These are phyloP conservation scores for Salminus brasiliensis DNA, from an alignment of 2,113 vertebrate species.

Conservation along the genomic window DNA sequence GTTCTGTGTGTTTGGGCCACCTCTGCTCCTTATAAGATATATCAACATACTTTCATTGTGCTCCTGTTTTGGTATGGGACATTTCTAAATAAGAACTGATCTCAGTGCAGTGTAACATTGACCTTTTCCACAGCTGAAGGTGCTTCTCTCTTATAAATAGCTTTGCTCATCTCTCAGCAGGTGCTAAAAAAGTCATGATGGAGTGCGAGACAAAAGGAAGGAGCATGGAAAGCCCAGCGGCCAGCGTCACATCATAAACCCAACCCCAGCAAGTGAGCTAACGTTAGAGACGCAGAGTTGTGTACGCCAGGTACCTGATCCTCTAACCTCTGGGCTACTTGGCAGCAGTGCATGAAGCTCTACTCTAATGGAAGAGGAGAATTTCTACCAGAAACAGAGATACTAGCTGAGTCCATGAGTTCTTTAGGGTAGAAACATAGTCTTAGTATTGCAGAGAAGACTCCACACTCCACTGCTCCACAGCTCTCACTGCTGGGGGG, in stretches of 20 bases:
- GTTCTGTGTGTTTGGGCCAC: no score
- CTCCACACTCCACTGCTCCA: no score
- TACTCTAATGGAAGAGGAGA: not conserved
- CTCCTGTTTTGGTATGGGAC: no score
- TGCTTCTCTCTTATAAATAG: constrained; percentile 32
- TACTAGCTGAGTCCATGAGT: no score
- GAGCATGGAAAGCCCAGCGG: not conserved
- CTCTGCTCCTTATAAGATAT: no score
- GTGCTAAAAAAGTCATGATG: constrained; percentile 12
- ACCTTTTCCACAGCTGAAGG: not conserved
- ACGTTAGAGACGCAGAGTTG: not conserved
- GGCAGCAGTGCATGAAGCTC: not conserved
- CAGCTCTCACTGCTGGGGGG: no score
- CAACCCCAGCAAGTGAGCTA: not conserved
- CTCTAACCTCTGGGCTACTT: constrained; percentile 29
- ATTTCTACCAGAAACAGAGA: not conserved
- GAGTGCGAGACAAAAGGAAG: not conserved
- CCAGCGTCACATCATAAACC: not conserved
- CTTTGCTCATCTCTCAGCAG: constrained; percentile 7
- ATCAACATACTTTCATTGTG: no score
- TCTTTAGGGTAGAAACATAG: no score
- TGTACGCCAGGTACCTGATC: not conserved
- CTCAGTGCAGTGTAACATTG: not conserved
- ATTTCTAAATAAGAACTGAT: no score
- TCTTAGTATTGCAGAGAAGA: no score